phyloP scores from a whole-genome alignment of 2,797 vertebrate species.

The Rhabdomys pumilio region DNA sequence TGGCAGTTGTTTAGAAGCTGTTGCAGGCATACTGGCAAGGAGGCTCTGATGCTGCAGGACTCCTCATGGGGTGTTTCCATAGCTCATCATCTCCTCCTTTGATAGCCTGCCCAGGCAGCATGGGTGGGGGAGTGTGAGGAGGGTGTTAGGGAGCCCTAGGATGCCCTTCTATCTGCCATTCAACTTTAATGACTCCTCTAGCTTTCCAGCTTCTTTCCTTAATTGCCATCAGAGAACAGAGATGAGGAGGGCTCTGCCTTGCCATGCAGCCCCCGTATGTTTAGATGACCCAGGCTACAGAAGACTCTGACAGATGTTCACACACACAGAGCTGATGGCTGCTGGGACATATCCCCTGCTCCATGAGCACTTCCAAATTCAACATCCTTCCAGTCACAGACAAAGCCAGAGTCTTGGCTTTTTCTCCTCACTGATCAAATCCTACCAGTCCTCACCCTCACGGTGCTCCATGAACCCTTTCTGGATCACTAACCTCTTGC shows the following conservation, averaged over 20 bases:
- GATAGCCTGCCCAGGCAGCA: not conserved
- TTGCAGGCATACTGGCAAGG: not conserved
- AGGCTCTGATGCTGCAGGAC: slow-evolving; percentile 40
- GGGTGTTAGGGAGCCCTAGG: not conserved
- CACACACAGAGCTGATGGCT: not conserved
- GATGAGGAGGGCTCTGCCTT: not conserved
- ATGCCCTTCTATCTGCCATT: slow-evolving; percentile 57
- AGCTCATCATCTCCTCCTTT: slow-evolving; percentile 5
- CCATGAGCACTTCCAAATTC: not conserved
- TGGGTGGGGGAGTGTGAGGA: not conserved
- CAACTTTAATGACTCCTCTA: slow-evolving; percentile 75
- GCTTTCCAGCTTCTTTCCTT: slow-evolving; percentile 56
- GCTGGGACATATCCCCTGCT: not conserved
- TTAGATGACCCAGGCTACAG: not conserved
- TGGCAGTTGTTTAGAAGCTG: slow-evolving; percentile 39
- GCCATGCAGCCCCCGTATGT: not conserved
- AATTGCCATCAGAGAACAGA: slow-evolving; percentile 51
- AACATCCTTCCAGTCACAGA: not conserved
- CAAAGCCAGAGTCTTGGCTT: not conserved
- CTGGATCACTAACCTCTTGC: not conserved
- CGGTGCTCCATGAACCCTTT: not conserved
- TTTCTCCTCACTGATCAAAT: not conserved
- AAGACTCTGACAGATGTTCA: not conserved
- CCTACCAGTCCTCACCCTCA: rapidly evolving
- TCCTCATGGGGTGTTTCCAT: not conserved